phyloP scores from a whole-genome alignment of 2,888 invertebrate species.

The Osedax fenrisi region DNA sequence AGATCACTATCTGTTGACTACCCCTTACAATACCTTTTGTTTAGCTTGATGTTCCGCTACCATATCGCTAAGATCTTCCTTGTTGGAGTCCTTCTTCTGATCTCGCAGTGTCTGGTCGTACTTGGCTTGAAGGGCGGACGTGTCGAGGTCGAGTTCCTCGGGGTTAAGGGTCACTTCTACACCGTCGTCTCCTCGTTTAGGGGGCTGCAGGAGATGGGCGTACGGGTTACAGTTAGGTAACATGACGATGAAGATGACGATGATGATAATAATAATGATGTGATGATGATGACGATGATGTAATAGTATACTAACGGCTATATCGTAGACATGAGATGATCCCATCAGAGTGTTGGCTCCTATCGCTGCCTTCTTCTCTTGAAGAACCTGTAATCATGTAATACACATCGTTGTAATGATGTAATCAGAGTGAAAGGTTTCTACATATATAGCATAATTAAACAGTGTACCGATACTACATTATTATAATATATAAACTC shows the following conservation, averaged over 20 bases:
- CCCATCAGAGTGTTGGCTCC: constrained; percentile 74
- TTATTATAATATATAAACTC: too few species aligned
- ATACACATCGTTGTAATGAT: too few species aligned
- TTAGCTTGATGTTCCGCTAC: constrained; percentile 91
- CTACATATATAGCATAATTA: too few species aligned
- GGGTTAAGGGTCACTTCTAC: constrained; percentile 93
- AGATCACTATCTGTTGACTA: neutral
- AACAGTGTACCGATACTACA: too few species aligned
- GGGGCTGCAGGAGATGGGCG: too few species aligned
- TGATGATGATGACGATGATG: too few species aligned
- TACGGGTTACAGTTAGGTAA: too few species aligned
- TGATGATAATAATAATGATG: too few species aligned
- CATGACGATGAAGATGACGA: too few species aligned
- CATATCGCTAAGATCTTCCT: constrained; percentile 95
- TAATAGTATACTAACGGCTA: neutral
- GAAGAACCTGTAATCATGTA: constrained; percentile 70
- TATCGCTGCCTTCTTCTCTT: constrained; percentile 70
- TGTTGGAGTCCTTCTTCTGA: constrained; percentile 71
- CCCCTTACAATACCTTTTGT: constrained; percentile 57
- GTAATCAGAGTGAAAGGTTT: too few species aligned
- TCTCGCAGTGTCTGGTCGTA: constrained; percentile 92
- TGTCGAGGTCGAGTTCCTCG: constrained; percentile 86
- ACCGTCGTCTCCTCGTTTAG: constrained; percentile 41
- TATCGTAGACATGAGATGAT: constrained; percentile 89
- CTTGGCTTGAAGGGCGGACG: constrained; percentile 71